Base-by-base conservation (phyloP, 2,888 invertebrate species). In the Nipponacmea schrenckii region DNA sequence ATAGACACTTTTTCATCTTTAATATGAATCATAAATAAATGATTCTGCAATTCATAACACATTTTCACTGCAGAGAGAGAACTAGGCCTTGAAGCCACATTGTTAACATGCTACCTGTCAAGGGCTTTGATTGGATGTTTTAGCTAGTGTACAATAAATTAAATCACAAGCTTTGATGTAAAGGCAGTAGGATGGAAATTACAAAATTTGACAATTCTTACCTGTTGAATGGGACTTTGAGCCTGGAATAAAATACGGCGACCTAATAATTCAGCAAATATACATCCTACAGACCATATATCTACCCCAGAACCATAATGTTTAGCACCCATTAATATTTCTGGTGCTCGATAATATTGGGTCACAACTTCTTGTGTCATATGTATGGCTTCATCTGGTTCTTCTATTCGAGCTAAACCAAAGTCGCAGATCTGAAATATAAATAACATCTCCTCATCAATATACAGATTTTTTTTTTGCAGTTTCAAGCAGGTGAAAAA, bases 291-390 rank as follows among this genome's bases (percentile, higher is more conserved):
- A 63, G 97, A 97, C 99, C 99, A 99, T 70, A 99, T 96, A 89
- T 99, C 99, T 64, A 99, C 96, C 5, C 97, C 96, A 14, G 95
- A 95, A 10, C 96, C 94, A 91, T 99, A 99, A 89, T 98, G 97
- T 84, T 95, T 94, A 45, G 98, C 97, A 45, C 99, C 99, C 98
- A 99, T 98, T 75, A 99, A 92, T 84, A 99, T 96, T 91, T 99
- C 99, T 0, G 99, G 99, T 27, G 98, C 97, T 79, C 99, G 93
- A 91, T 99, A 99, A 91, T 99, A 99, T 91, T 99, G 99, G 80
- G 99, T 99, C 76, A 99, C 99, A 77, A 99, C 99, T 91, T 99
- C 99, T 90, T 98, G 98, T 48, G 99, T 99, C 98, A 99, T 98
- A 90, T 95, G 94, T 90, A 95, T 94, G 85, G 93, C 93, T 76